Conservation (phyloP, 2,113 vertebrate species). For the Melanocharis versteri region DNA sequence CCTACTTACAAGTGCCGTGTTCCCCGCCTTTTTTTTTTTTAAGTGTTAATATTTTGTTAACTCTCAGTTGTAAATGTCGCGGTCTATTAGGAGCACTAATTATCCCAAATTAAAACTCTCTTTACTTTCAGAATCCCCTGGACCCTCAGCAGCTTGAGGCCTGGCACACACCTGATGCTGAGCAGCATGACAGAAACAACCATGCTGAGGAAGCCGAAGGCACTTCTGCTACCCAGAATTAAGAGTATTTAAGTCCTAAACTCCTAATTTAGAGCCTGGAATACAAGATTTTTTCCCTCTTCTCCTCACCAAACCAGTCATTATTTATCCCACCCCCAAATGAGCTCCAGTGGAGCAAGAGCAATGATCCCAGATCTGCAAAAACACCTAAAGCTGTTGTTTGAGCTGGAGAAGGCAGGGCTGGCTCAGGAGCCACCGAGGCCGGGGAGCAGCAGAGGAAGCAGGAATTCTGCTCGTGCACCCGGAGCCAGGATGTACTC, state of each 20-base stretch:
- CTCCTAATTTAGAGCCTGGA: not conserved
- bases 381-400: rapidly evolving
- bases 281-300: not conserved
- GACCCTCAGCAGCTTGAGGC: not conserved
- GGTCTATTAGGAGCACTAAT: not conserved
- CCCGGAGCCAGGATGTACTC: slow-evolving; percentile 14
- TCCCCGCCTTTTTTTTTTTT: too few species aligned
- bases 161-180: not conserved
- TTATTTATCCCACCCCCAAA: not conserved
- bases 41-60: not conserved
- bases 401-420: not conserved
- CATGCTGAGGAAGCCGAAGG: not conserved
- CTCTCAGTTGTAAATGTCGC: not conserved
- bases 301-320: not conserved
- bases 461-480: not conserved
- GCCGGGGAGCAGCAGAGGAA: not conserved
- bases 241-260: not conserved
- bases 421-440: not conserved
- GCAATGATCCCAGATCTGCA: rapidly evolving
- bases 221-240: not conserved
- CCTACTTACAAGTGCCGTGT: rapidly evolving
- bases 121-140: not conserved
- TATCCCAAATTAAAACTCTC: not conserved
- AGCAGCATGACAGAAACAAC: not conserved
- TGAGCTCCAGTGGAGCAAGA: rapidly evolving